Evolutionary conservation across 2,888 invertebrate species (phyloP).

Genomic region (Sycophila texana): DNA sequence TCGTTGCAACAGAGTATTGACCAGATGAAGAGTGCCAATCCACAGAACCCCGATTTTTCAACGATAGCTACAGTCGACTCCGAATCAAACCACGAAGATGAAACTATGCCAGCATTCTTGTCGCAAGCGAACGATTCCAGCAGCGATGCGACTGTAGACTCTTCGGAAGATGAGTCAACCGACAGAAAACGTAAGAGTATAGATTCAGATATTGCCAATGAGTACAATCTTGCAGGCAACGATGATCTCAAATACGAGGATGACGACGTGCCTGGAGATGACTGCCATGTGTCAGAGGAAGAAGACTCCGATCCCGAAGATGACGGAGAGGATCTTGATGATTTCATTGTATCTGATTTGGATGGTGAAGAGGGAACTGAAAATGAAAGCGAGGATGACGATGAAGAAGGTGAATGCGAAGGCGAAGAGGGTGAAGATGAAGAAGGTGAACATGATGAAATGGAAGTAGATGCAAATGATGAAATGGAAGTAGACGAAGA

Average conservation of each 20-base stretch:
- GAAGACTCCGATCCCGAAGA: conserved; percentile 67
- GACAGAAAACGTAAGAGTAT: conserved; percentile 52
- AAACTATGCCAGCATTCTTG: too few relatives aligned
- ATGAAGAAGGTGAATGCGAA: conserved; percentile 47
- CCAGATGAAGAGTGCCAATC: conserved; percentile 36
- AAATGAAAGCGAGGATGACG: conserved; percentile 51
- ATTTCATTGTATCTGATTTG: conserved; percentile 67
- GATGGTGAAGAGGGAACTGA: conserved; percentile 56
- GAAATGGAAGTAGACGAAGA: neutral
- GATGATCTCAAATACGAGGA: conserved; percentile 61
- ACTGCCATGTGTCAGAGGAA: conserved; percentile 67
- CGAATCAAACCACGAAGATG: conserved; percentile 40
- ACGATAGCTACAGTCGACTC: conserved; percentile 55
- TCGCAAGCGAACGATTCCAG: neutral
- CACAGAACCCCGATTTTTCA: conserved; percentile 52
- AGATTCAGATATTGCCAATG: conserved; percentile 65
- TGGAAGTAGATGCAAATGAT: conserved; percentile 10
- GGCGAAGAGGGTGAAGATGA: conserved; percentile 35
- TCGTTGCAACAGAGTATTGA: conserved; percentile 38
- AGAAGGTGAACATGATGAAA: conserved; percentile 27
- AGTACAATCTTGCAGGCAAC: conserved; percentile 67
- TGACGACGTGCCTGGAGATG: conserved; percentile 67
- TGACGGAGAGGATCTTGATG: conserved; percentile 65
- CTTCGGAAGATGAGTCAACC: neutral
- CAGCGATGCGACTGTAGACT: neutral